phyloP scores from a whole-genome alignment of 2,888 invertebrate species.

The Dynastes maya region DNA sequence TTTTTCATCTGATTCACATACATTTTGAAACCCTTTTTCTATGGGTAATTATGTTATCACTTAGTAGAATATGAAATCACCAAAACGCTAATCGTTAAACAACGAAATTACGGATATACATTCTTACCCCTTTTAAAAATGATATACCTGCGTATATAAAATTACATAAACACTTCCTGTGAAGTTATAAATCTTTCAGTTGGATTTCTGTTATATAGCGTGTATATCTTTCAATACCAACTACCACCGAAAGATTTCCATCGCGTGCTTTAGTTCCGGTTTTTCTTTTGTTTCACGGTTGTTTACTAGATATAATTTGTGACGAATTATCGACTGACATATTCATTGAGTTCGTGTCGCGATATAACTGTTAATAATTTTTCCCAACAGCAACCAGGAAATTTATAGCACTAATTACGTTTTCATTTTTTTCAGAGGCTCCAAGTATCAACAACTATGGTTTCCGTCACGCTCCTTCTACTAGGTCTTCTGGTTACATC shows the following conservation, averaged over 20 bases:
- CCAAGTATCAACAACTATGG: conserved; percentile 33
- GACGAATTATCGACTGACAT: conserved; percentile 43
- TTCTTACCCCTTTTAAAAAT: background rate
- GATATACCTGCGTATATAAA: conserved; percentile 24
- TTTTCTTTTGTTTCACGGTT: conserved; percentile 44
- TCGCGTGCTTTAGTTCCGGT: conserved; percentile 43
- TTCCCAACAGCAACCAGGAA: conserved; percentile 23
- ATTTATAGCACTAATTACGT: conserved; percentile 38
- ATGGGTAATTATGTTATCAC: background rate
- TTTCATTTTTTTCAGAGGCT: conserved; percentile 43
- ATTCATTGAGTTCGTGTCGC: conserved; percentile 49
- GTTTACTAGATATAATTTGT: conserved; percentile 42
- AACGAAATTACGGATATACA: background rate
- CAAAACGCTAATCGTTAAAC: background rate
- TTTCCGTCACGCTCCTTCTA: conserved; percentile 56
- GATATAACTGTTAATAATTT: conserved; percentile 40
- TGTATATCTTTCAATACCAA: conserved; percentile 49
- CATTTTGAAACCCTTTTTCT: no score
- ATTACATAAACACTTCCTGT: conserved; percentile 40
- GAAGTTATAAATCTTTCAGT: conserved; percentile 45
- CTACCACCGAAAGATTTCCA: conserved; percentile 50
- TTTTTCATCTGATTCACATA: no score
- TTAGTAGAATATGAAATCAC: background rate
- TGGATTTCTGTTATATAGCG: conserved; percentile 47
- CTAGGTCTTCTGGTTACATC: conserved; percentile 61